These are phyloP conservation scores for Molossus alvarezi DNA, from an alignment of 2,797 vertebrate genomes.

Conservation along the genomic window DNA sequence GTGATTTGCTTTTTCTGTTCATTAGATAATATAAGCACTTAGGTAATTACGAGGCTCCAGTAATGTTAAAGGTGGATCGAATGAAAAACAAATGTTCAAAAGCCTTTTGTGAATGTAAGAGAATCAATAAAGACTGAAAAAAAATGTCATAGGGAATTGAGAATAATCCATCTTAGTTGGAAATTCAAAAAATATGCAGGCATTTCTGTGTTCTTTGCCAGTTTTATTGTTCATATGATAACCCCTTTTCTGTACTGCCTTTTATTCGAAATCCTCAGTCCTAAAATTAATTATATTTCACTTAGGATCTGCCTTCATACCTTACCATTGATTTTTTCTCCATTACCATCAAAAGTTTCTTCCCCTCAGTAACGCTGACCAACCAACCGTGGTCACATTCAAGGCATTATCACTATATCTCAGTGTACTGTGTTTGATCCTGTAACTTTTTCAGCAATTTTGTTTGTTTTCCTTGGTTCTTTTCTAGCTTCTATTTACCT, in stretches of 20 bases:
- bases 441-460: not conserved
- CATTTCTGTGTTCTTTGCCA: constrained; percentile 4
- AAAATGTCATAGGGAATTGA: not conserved
- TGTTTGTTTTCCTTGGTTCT: not conserved
- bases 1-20: constrained; percentile 75
- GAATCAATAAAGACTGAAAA: not conserved
- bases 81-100: constrained; percentile 61
- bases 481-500: not conserved
- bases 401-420: not conserved
- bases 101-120: not conserved
- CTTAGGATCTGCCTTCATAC: not conserved
- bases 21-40: not conserved
- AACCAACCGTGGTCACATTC: not conserved
- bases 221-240: not conserved
- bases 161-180: not conserved
- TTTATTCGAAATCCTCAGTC: constrained; percentile 58
- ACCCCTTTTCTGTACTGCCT: not conserved
- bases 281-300: constrained; percentile 42
- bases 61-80: constrained; percentile 4
- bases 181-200: constrained; percentile 24
- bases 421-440: not conserved
- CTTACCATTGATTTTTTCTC: not conserved
- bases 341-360: not conserved
- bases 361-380: not conserved
- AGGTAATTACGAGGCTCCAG: not conserved